A percentile compares a stretch with the other conserved stretches of the same genome.
Evolutionary conservation across 2,888 invertebrate genomes (phyloP).

Genomic region (Colostygia pectinataria): DNA sequence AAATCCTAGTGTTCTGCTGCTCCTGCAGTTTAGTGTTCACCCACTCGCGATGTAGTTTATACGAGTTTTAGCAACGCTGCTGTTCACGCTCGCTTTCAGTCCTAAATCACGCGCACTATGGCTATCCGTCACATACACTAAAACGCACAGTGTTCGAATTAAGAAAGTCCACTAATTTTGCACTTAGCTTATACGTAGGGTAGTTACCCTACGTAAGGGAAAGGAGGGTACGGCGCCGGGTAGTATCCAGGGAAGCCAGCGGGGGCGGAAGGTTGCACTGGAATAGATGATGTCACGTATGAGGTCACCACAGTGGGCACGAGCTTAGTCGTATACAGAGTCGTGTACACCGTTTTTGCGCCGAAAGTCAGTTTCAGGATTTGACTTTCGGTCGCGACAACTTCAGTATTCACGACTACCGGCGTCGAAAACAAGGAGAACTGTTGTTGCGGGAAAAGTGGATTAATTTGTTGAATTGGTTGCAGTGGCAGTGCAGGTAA

Average conservation of each 20-base stretch:
- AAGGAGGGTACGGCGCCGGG: constrained; percentile 89
- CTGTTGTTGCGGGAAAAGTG: constrained; percentile 85
- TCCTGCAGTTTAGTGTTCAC: constrained; percentile 65
- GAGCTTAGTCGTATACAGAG: constrained; percentile 91
- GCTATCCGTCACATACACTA: constrained; percentile 43
- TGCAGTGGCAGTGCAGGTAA: constrained; percentile 83
- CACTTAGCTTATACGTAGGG: constrained; percentile 1
- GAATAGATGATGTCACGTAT: constrained; percentile 90
- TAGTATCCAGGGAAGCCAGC: constrained; percentile 88
- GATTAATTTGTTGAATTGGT: constrained; percentile 83
- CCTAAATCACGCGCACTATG: constrained; percentile 30
- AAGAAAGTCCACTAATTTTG: constrained; percentile 20
- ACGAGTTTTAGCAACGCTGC: constrained; percentile 60
- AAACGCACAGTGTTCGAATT: constrained; percentile 34
- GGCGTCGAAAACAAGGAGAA: constrained; percentile 91
- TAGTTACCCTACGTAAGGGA: constrained; percentile 88
- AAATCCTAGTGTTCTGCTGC: constrained; percentile 64
- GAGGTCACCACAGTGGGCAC: constrained; percentile 93
- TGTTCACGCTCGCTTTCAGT: constrained; percentile 46
- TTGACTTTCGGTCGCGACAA: constrained; percentile 91
- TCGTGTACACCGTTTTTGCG: constrained; percentile 94
- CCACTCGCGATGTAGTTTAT: constrained; percentile 70
- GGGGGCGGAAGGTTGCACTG: constrained; percentile 86
- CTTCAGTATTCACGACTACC: constrained; percentile 89
- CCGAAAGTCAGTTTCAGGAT: constrained; percentile 93